Percentiles rank a stretch among this genome's conserved stretches.
These are phyloP conservation scores for Eclectus roratus DNA, from an alignment of 2,113 vertebrate genomes.

Conservation along the genomic window DNA sequence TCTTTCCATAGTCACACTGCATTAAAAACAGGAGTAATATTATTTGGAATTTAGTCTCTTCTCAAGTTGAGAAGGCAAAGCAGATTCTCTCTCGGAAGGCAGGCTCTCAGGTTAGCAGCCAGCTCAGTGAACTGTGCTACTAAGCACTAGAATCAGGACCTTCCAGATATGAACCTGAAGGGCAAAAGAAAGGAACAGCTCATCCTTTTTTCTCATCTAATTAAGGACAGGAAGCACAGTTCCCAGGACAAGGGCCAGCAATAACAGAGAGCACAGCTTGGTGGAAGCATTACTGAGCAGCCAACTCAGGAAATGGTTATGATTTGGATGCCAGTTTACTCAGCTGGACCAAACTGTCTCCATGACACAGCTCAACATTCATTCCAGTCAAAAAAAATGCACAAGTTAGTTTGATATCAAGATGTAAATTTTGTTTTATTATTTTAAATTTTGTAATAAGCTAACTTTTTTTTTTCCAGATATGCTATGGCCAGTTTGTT, in stretches of 20 bases:
- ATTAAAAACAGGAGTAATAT: background rate
- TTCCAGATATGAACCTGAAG: background rate
- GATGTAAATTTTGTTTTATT: background rate
- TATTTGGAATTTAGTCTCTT: background rate
- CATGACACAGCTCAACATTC: background rate
- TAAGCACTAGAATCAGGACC: background rate
- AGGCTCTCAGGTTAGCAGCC: background rate
- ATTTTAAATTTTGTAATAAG: background rate
- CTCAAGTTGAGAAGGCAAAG: background rate
- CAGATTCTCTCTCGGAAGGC: background rate
- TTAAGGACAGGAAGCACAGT: background rate
- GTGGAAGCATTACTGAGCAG: background rate
- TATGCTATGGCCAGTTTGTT: background rate
- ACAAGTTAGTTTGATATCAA: background rate
- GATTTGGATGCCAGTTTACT: background rate
- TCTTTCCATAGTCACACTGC: background rate
- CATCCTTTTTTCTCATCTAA: slow-evolving; percentile 17
- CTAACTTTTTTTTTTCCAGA: background rate
- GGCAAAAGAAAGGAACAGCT: background rate
- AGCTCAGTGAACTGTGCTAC: background rate
- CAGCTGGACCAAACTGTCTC: background rate
- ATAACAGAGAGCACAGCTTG: slow-evolving; percentile 49
- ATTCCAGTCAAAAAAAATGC: background rate
- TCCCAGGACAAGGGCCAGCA: slow-evolving; percentile 41
- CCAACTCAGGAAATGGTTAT: slow-evolving; percentile 21